Percentiles rank a stretch among this genome's conserved stretches.
These are phyloP conservation scores for Lepas anatifera DNA, from an alignment of 2,888 invertebrate genomes.

Conservation along the genomic window DNA sequence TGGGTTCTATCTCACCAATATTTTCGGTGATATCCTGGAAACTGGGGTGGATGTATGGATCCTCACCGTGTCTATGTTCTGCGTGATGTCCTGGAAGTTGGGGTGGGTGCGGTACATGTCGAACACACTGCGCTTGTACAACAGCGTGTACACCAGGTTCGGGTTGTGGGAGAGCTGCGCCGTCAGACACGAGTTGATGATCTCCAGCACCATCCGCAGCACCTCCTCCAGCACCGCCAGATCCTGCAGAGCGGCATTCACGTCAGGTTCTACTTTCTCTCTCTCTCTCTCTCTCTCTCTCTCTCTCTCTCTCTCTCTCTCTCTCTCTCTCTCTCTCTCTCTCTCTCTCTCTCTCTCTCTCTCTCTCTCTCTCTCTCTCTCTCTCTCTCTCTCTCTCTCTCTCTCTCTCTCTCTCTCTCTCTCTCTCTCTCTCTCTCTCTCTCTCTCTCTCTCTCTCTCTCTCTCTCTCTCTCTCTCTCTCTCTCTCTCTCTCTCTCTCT, in stretches of 20 bases:
- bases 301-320: slow-evolving; percentile 21
- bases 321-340: slow-evolving; percentile 21
- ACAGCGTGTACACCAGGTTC: slow-evolving; percentile 85
- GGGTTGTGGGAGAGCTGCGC: slow-evolving; percentile 76
- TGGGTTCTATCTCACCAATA: too few relatives aligned
- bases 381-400: slow-evolving; percentile 10
- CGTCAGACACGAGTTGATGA: slow-evolving; percentile 86
- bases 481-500: background rate
- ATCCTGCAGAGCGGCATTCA: too few relatives aligned
- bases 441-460: slow-evolving; percentile 13
- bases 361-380: slow-evolving; percentile 12
- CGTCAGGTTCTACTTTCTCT: slow-evolving; percentile 9
- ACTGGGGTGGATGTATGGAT: too few relatives aligned
- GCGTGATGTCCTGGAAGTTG: slow-evolving; percentile 82
- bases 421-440: slow-evolving; percentile 18
- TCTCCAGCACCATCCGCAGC: slow-evolving; percentile 89
- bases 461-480: slow-evolving; percentile 18
- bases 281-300: slow-evolving; percentile 22
- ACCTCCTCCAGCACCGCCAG: slow-evolving; percentile 89
- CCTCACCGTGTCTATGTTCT: slow-evolving; percentile 80
- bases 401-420: slow-evolving; percentile 20
- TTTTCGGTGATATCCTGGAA: too few relatives aligned
- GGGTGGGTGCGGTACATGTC: slow-evolving; percentile 72
- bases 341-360: slow-evolving; percentile 13
- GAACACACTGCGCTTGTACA: slow-evolving; percentile 86